phyloP scores from a whole-genome alignment of 2,888 invertebrate genomes.

The Zhuqinia jingwanae region DNA sequence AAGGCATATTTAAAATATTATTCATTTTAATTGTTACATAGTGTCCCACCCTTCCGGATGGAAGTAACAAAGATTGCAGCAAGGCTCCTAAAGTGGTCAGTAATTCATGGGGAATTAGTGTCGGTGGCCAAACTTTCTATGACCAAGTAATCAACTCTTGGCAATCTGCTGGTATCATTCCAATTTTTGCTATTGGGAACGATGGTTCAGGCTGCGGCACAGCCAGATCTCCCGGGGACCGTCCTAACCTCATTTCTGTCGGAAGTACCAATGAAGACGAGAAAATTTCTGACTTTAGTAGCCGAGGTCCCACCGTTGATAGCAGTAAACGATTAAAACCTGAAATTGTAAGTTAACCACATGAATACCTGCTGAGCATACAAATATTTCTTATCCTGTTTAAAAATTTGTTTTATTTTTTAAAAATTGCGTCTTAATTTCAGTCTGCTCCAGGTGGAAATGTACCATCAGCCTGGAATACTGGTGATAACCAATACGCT shows the following conservation, averaged over 20 bases:
- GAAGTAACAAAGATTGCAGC: conserved; percentile 1
- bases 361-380: too few species aligned
- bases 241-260: conserved; percentile 26
- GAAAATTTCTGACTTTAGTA: not conserved
- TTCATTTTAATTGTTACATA: too few species aligned
- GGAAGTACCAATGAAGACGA: conserved; percentile 32
- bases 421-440: too few species aligned
- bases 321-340: not conserved
- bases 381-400: too few species aligned
- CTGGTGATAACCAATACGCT: not conserved
- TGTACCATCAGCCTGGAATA: not conserved
- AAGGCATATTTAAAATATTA: too few species aligned
- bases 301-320: conserved; percentile 30
- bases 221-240: conserved; percentile 48
- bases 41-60: conserved; percentile 48
- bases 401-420: too few species aligned
- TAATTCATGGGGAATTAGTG: not conserved
- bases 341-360: not conserved
- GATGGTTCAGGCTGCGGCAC: conserved; percentile 44
- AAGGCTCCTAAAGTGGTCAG: conserved; percentile 24
- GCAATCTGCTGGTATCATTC: conserved; percentile 51
- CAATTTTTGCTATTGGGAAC: conserved; percentile 47
- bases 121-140: conserved; percentile 22
- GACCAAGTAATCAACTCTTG: conserved; percentile 38
- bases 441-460: conserved; percentile 44